phyloP scores from a whole-genome alignment of 2,888 invertebrate genomes.

The Acanthosepion pharaonis region DNA sequence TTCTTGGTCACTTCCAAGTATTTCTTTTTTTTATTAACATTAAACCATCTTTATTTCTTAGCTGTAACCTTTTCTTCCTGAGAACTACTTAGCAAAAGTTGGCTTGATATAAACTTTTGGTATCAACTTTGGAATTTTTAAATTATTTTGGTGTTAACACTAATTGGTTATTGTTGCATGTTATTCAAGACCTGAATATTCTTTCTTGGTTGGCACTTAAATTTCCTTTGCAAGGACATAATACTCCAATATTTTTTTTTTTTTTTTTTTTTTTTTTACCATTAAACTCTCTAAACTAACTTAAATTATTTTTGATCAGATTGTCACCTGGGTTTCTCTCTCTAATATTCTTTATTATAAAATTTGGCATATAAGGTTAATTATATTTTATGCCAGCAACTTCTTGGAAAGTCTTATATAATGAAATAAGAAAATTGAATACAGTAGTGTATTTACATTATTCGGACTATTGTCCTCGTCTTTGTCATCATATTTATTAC shows the following conservation, averaged over 20 bases:
- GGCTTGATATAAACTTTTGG: not conserved
- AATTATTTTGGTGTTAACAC: not conserved
- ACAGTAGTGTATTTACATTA: no score
- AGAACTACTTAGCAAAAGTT: not conserved
- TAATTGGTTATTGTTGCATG: not conserved
- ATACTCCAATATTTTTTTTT: not conserved
- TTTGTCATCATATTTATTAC: no score
- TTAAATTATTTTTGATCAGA: not conserved
- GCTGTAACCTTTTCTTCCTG: not conserved
- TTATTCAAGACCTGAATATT: not conserved
- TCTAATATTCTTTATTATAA: not conserved
- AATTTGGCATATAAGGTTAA: not conserved
- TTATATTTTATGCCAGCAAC: not conserved
- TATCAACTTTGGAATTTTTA: not conserved
- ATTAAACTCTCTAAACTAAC: no score
- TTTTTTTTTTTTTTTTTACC: no score
- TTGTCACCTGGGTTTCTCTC: not conserved
- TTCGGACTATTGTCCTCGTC: no score
- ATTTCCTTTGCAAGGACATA: not conserved
- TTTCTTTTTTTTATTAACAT: not conserved
- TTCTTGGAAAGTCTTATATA: not conserved
- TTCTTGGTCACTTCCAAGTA: not conserved
- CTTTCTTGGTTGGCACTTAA: slow-evolving; percentile 2
- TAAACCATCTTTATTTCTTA: not conserved
- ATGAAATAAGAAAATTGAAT: not conserved